Evolutionary conservation across 92 coral and sea anemone species (phyloP), one percentile per base, ranked within the genome.

Genomic region (Siderastrea radians): DNA sequence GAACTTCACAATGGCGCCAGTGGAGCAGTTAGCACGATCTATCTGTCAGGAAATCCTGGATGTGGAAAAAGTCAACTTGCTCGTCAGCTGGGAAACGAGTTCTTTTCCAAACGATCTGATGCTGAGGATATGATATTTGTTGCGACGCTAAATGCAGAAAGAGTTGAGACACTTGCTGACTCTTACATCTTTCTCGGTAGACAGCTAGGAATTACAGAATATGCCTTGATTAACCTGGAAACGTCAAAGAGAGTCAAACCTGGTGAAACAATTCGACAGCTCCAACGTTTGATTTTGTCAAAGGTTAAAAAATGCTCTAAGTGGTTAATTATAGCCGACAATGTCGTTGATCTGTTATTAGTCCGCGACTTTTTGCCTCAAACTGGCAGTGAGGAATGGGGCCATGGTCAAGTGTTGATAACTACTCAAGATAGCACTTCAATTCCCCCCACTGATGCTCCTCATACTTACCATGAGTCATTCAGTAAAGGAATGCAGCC

Each of bases 41-140:
- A 88, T 65, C 5, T 88, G 44, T 80, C 82, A n/a, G 91, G 91
- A 3, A 88, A 81, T 65, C 91, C 91, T 12, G 91, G 91, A 5
- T 81, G 91, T 66, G 87, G 92, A 5, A 88, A 88, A 64, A 82
- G 73, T 75, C 50, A 88, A 67, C 52, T 88, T 59, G 87, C 92
- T 7, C 77, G 92, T 13, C 84, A 88, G 64, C 73, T 81, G 8
- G 91, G 91, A 61, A n/a, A 82, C 19, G 70, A 82, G 72, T 58
- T 68, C 74, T 82, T 75, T 19, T 19, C 79, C 12, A 1, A 12
- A 47, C 61, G 63, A 45, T 49, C 59, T 14, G 58, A 13, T 4
- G 49, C 1, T 3, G 64, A 57, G 49, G 58, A 49, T 13, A 3
- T 82, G 54, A 70, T 19, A 16, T 67, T 84, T 84, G 78, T 87